Evolutionary conservation across 2,113 vertebrate species (phyloP), one percentile per base, ranked within the genome.

Genomic region (Otolemur garnettii): DNA sequence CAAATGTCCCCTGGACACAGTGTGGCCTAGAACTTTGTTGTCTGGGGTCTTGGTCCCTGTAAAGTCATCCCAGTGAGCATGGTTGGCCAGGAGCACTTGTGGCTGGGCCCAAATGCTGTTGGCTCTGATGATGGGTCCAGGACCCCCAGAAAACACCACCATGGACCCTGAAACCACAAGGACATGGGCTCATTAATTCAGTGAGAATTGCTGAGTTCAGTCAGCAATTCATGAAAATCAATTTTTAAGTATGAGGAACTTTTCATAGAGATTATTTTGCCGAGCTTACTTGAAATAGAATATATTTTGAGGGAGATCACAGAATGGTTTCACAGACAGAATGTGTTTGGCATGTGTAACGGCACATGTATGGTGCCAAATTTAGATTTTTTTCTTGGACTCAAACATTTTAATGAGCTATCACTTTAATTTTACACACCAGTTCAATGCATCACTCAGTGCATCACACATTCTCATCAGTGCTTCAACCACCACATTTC

Each of bases 191-290:
- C 81, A 75, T 82, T 38, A 77, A 28, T 30, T 97, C 84, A 90
- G 33, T 96, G 94, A 92, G 96, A 98, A 96, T 96, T 97, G 62
- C 68, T 85, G 71, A 96, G 96, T 97, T 98, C 87, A 91, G 77
- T 94, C 96, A 97, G 38, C 38, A 90, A 30, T 91, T 69, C 30
- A 53, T 66, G 80, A 97, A 33, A 24, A 38, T 42, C 57, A 93
- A 72, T 86, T 87, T 95, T 89, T 96, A 74, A 95, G 71, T 21
- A 45, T 57, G 50, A 82, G 91, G 79, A 97, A 80, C 19, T 78
- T 81, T 17, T 82, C 62, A 28, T 64, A 33, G 92, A 82, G 60
- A 66, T 85, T 89, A 75, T 79, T 87, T 93, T 78, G 80, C 74
- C 50, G 86, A 69, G n/a, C 26, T 64, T 60, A 75, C 87, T 87